Percentiles rank a stretch among this genome's conserved stretches.
Evolutionary conservation across 2,113 vertebrate genomes (phyloP).

Genomic region (Bubo scandiacus): DNA sequence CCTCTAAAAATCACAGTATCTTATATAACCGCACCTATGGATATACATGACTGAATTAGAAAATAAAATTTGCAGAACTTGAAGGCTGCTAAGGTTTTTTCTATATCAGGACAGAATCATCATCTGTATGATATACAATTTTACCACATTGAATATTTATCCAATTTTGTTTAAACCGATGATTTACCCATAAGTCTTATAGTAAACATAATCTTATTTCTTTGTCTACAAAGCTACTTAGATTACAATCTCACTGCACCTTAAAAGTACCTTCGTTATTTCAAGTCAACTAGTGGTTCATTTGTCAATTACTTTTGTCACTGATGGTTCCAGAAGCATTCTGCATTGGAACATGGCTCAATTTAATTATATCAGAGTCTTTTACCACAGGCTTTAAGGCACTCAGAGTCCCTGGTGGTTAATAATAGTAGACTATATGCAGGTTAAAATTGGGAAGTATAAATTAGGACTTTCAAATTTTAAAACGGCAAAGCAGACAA

Average conservation of each 20-base stretch:
- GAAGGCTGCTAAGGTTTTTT: neutral
- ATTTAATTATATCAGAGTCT: constrained; percentile 38
- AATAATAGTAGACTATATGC: constrained; percentile 2
- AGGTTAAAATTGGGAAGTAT: neutral
- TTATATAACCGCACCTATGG: neutral
- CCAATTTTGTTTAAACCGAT: neutral
- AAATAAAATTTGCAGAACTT: neutral
- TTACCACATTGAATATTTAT: constrained; percentile 10
- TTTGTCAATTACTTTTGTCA: constrained; percentile 68
- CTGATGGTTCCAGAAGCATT: constrained; percentile 25
- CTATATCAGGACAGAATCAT: neutral
- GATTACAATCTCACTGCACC: constrained; percentile 15
- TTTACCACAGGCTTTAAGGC: neutral
- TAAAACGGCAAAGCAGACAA: neutral
- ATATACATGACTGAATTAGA: neutral
- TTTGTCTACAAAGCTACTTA: constrained; percentile 53
- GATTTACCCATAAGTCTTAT: neutral
- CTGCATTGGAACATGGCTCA: constrained; percentile 1
- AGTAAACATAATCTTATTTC: constrained; percentile 34
- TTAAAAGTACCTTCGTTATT: constrained; percentile 57
- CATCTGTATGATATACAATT: neutral
- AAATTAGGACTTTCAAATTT: neutral
- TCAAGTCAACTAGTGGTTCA: constrained; percentile 60
- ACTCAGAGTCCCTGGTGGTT: neutral
- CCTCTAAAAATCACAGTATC: neutral